Evolutionary conservation across 2,113 vertebrate genomes (phyloP).

Genomic region (Dryoscopus gambensis): DNA sequence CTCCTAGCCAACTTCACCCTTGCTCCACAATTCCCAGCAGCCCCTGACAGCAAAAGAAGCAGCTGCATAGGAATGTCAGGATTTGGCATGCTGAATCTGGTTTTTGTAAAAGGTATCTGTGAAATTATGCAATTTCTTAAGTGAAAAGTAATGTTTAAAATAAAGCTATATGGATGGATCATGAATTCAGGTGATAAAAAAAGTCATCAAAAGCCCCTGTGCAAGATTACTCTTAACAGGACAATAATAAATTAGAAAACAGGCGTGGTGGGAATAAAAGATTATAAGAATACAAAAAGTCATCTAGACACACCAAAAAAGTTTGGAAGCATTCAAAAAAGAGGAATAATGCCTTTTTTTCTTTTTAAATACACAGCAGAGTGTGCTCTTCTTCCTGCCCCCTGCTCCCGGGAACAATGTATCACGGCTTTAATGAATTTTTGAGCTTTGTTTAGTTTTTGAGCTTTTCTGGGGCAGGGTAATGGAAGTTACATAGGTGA

Average conservation of each 20-base stretch:
- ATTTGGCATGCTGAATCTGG: background rate
- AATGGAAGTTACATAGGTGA: background rate
- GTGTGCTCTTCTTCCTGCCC: rapidly evolving
- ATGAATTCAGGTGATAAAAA: background rate
- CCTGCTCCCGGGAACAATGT: background rate
- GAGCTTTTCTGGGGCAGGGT: background rate
- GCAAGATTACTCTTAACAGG: background rate
- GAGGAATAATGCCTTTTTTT: background rate
- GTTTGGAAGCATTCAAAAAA: background rate
- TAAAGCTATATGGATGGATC: background rate
- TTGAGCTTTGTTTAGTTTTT: background rate
- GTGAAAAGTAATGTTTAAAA: background rate
- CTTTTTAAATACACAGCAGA: background rate
- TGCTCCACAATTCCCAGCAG: background rate
- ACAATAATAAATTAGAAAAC: background rate
- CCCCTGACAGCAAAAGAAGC: background rate
- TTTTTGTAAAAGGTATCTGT: background rate
- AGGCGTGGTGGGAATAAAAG: background rate
- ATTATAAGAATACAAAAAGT: background rate
- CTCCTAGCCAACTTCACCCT: background rate
- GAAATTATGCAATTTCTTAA: background rate
- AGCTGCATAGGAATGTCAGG: background rate
- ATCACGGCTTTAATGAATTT: background rate
- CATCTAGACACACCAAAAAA: background rate
- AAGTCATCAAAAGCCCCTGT: background rate